Evolutionary conservation across 2,113 vertebrate species (phyloP).

Genomic region (Anguilla japonica): DNA sequence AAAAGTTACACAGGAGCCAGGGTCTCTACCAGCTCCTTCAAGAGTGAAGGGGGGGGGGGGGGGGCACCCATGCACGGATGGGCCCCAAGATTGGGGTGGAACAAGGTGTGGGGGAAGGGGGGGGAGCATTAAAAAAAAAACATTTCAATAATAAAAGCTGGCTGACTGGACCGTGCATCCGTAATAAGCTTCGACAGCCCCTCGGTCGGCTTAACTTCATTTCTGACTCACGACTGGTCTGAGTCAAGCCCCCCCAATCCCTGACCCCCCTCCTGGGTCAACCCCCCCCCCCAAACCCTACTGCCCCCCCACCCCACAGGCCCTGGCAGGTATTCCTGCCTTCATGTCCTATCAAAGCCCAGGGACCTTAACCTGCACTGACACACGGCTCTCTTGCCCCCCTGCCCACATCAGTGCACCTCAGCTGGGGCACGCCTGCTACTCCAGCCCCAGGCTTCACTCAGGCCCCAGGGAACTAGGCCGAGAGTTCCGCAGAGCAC

Average conservation of each 20-base stretch:
- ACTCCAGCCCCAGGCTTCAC: conserved; percentile 55
- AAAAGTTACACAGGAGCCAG: too few relatives aligned
- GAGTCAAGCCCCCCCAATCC: neutral
- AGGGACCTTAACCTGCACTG: conserved; percentile 63
- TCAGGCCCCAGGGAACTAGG: conserved; percentile 38
- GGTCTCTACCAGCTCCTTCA: too few relatives aligned
- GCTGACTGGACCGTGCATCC: too few relatives aligned
- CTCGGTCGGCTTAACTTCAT: neutral
- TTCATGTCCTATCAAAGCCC: conserved; percentile 64
- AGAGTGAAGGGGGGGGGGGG: too few relatives aligned
- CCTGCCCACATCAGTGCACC: conserved; percentile 56
- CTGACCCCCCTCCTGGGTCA: too few relatives aligned
- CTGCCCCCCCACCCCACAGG: neutral
- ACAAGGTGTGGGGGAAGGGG: too few relatives aligned
- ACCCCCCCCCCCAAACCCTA: neutral
- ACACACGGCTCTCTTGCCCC: conserved; percentile 51
- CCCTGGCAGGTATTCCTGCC: conserved; percentile 28
- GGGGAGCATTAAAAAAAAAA: too few relatives aligned
- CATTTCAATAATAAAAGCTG: too few relatives aligned
- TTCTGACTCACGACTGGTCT: neutral
- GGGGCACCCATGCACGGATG: too few relatives aligned
- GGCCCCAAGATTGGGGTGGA: too few relatives aligned
- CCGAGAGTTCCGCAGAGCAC: conserved; percentile 41
- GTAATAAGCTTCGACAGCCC: neutral
- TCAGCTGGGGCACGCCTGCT: conserved; percentile 62